Conservation (phyloP, 2,797 vertebrate species). For the Lepilemur septentrionalis region DNA sequence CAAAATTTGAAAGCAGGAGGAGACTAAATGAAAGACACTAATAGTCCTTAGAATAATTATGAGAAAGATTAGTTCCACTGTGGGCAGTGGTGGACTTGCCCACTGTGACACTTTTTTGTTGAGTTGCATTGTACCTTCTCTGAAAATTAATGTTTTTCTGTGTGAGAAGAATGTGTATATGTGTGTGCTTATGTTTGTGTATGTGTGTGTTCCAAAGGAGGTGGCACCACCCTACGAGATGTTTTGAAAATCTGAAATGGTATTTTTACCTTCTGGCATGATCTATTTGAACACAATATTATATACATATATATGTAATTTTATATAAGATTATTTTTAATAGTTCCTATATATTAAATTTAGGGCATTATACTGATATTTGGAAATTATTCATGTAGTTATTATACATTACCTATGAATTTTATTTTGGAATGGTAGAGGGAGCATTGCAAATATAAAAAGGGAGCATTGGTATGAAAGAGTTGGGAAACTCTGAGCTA, state of each 20-base stretch:
- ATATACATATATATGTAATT: background rate
- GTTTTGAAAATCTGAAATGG: background rate
- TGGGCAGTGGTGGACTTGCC: background rate
- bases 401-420: background rate
- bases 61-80: background rate
- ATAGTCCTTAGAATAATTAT: background rate
- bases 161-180: background rate
- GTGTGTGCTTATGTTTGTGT: background rate
- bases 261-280: background rate
- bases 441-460: background rate
- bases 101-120: background rate
- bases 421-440: background rate
- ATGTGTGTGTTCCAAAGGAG: background rate
- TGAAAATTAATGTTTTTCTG: background rate
- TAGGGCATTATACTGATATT: background rate
- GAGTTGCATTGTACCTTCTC: background rate
- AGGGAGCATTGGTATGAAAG: background rate
- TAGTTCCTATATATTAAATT: background rate
- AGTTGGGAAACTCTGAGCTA: background rate
- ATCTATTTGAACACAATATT: background rate
- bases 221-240: background rate
- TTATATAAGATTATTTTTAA: background rate
- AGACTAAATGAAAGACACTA: background rate
- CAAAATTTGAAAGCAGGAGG: background rate
- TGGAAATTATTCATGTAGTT: background rate